Evolutionary conservation across 2,888 invertebrate genomes (phyloP).

Genomic region (Drosophila demipolita): DNA sequence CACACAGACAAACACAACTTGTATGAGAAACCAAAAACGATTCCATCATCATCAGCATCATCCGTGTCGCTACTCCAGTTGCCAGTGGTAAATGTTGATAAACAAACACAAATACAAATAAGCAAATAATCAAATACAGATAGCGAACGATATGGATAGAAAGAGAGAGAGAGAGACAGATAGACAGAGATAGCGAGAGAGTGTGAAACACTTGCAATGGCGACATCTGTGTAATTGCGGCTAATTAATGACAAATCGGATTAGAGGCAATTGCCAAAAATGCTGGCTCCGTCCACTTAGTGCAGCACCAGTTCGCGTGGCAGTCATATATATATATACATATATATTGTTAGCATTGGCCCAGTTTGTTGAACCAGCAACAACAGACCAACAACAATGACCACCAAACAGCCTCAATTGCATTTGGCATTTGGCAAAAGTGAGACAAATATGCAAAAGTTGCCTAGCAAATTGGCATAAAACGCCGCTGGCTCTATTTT

Average conservation of each 20-base stretch:
- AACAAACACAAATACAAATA: constrained; percentile 47
- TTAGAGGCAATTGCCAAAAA: constrained; percentile 26
- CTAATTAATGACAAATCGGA: constrained; percentile 63
- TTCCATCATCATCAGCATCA: constrained; percentile 16
- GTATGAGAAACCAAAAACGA: constrained; percentile 6
- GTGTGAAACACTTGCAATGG: neutral
- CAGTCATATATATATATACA: neutral
- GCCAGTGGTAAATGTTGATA: constrained; percentile 53
- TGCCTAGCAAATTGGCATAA: constrained; percentile 35
- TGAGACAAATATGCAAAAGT: constrained; percentile 28
- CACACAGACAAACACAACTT: neutral
- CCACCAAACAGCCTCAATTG: neutral
- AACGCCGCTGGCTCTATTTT: neutral
- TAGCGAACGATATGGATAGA: neutral
- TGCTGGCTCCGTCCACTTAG: constrained; percentile 3
- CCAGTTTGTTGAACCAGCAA: neutral
- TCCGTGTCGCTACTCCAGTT: constrained; percentile 23
- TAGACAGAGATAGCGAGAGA: neutral
- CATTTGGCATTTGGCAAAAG: constrained; percentile 5
- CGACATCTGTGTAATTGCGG: constrained; percentile 40
- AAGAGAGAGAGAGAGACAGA: neutral
- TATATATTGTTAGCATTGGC: neutral
- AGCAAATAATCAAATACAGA: constrained; percentile 19
- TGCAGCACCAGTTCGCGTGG: constrained; percentile 12
- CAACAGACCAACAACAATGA: neutral